Conservation (phyloP, 2,888 invertebrate species). For the Theodoxus fluviatilis region DNA sequence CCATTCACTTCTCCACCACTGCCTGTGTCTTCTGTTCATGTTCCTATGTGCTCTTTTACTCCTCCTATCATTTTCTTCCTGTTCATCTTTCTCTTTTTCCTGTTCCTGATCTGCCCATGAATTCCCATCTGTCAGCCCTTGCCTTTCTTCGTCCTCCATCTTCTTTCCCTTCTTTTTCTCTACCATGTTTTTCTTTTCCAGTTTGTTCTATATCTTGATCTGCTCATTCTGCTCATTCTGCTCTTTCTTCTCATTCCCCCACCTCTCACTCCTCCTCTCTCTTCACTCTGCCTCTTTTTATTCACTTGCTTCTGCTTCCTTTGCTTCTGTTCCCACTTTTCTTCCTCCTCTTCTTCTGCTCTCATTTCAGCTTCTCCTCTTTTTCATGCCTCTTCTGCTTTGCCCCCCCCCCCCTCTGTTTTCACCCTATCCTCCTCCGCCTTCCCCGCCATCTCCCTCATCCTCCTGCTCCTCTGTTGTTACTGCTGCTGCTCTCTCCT, state of each 20-base stretch:
- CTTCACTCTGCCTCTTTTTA: background rate
- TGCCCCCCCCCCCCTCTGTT: background rate
- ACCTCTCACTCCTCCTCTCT: background rate
- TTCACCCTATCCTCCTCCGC: constrained; percentile 6
- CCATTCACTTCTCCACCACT: constrained; percentile 3
- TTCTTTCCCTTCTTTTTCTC: constrained; percentile 8
- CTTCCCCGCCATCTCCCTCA: background rate
- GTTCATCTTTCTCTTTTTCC: background rate
- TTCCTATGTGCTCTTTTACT: background rate
- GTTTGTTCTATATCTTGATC: constrained; percentile 15
- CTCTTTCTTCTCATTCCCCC: constrained; percentile 3
- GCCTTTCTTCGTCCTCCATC: background rate
- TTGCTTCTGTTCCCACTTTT: background rate
- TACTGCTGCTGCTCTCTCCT: background rate
- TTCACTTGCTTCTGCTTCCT: background rate
- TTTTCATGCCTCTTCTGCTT: background rate
- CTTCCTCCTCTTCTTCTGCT: background rate
- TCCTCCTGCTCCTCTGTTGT: background rate
- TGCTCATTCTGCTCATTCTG: constrained; percentile 12
- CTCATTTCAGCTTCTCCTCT: background rate
- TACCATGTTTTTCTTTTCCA: constrained; percentile 13
- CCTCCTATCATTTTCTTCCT: background rate
- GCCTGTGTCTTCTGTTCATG: constrained; percentile 1
- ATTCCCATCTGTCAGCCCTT: background rate
- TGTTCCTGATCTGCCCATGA: background rate